Conservation (phyloP, 2,888 invertebrate species). For the Portevinia maculata region DNA sequence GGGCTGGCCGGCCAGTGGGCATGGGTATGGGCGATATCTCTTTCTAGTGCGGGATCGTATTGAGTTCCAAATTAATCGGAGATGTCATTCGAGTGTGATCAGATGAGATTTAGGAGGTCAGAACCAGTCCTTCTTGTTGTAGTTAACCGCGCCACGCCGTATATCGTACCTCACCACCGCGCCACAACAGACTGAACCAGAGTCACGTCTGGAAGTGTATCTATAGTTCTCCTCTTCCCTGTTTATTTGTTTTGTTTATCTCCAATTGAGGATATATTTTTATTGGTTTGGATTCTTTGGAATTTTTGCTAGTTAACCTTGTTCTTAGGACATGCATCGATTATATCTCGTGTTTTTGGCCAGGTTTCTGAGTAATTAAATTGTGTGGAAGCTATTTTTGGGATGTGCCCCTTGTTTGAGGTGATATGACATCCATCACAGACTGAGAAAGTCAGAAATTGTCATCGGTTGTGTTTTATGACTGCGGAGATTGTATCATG, state of each 20-base stretch:
- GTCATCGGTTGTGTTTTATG: conserved; percentile 68
- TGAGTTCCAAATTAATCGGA: conserved; percentile 75
- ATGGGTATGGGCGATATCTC: conserved; percentile 6
- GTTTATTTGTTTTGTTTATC: conserved; percentile 32
- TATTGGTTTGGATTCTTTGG: conserved; percentile 70
- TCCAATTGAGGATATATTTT: conserved; percentile 71
- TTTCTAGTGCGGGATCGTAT: conserved; percentile 58
- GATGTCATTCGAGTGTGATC: conserved; percentile 74
- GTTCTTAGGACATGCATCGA: conserved; percentile 72
- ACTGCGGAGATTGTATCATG: conserved; percentile 51
- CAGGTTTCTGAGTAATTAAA: conserved; percentile 70
- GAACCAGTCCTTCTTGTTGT: conserved; percentile 70
- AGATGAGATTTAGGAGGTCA: conserved; percentile 74
- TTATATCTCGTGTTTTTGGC: conserved; percentile 66
- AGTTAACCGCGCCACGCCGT: conserved; percentile 23
- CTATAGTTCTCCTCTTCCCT: conserved; percentile 19
- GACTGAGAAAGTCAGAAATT: conserved; percentile 52
- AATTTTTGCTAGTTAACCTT: conserved; percentile 70
- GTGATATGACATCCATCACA: conserved; percentile 70
- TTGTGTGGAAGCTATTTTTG: conserved; percentile 73
- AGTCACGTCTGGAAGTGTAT: conserved; percentile 8
- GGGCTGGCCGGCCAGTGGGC: conserved; percentile 3
- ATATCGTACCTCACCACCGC: conserved; percentile 11
- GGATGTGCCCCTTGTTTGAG: conserved; percentile 63
- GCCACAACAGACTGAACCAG: conserved; percentile 39